A percentile compares a stretch with the other conserved stretches of the same genome.
These are phyloP conservation scores for Smittia aterrima DNA, from an alignment of 2,888 invertebrate genomes.

Conservation along the genomic window DNA sequence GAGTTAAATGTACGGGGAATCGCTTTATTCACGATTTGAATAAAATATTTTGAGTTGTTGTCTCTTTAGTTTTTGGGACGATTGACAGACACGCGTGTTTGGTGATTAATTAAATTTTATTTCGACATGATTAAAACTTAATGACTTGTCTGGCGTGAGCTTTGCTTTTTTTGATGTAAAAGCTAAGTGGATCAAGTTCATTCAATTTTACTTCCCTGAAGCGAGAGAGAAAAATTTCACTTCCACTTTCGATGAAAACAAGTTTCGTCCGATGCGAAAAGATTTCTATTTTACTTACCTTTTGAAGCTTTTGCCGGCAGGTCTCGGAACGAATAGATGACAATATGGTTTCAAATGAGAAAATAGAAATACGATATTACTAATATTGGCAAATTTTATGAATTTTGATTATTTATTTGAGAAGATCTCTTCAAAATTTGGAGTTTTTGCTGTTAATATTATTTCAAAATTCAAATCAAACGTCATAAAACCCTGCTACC, in stretches of 20 bases:
- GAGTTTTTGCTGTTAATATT: background rate
- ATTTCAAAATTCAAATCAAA: conserved; percentile 7
- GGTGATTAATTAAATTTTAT: no score
- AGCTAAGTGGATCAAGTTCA: background rate
- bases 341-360: background rate
- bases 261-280: background rate
- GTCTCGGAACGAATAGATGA: background rate
- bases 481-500: background rate
- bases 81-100: no score
- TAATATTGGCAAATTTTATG: background rate
- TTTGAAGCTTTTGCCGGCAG: background rate
- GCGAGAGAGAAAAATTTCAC: background rate
- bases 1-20: no score
- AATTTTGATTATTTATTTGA: background rate
- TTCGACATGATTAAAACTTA: no score
- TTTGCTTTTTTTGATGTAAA: background rate
- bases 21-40: no score
- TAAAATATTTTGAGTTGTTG: no score
- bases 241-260: conserved; percentile 22
- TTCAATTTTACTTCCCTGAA: background rate
- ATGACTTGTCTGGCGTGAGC: background rate
- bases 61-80: no score
- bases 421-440: background rate
- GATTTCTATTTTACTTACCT: background rate
- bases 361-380: background rate